Evolutionary conservation across 1,140 invertebrate genomes (phyloP), one percentile per base, ranked within the genome.

Genomic region (Plectrocnemia conspersa): DNA sequence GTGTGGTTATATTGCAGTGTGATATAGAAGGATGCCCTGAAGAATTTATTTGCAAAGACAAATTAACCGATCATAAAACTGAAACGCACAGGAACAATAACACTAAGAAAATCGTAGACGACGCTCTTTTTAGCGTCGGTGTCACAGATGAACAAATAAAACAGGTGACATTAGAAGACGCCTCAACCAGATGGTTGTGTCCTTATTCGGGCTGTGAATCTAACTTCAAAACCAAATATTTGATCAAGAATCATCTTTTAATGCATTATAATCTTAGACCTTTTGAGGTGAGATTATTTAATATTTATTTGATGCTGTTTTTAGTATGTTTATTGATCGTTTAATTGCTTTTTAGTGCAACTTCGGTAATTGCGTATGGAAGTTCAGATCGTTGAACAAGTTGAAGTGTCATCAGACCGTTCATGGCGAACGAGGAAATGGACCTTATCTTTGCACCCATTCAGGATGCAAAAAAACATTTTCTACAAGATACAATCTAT

Each of bases 301-400:
- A 18, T 40, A 13, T 40, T 15, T 40, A 5, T 40, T 10, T 40
- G 16, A 36, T 36, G 33, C 16, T 36, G 11, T 7, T 46, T 29
- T 29, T 19, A 24, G 21, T 6, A 25, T 19, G 3, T 5, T 24
- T 27, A 10, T 25, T 10, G 15, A 23, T 4, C 3, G 13, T 45
- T 45, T 24, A 25, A 3, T 27, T 45, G 16, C n/a, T 15, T 47
- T 56, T n/a, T 41, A 61, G 59, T 61, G 59, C 42, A 40, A 38
- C 18, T 25, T 58, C n/a, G 35, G 18, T 4, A 48, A 81, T 23
- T 91, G 87, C 69, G 77, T 77, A 3, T 87, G 85, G 85, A 80
- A 85, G 3, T 89, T 91, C 68, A 76, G 83, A 1, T 85, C 82
- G 15, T 83, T 86, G 5, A 87, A 85, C 64, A 89, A 86, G 66